These are phyloP conservation scores for Aselliscus stoliczkanus DNA, from an alignment of 2,797 vertebrate species.

Conservation along the genomic window DNA sequence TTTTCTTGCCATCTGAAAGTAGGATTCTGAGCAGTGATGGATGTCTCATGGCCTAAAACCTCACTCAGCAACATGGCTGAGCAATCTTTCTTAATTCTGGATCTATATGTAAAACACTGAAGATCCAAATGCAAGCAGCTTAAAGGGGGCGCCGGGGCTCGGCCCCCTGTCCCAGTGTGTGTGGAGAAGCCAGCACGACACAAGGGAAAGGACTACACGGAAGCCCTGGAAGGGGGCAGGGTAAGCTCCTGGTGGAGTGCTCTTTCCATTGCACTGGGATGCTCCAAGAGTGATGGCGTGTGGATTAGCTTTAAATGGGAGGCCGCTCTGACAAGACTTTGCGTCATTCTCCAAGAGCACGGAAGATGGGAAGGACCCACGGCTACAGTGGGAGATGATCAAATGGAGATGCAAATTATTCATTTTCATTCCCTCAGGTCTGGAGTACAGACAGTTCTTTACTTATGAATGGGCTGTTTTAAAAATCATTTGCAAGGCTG, in stretches of 20 bases:
- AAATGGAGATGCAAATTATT: neutral
- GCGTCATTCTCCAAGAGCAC: neutral
- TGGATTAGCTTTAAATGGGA: neutral
- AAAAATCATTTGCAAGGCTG: neutral
- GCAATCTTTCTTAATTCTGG: neutral
- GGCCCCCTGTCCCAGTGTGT: rapidly evolving
- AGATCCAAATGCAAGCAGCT: neutral
- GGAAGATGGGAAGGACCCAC: neutral
- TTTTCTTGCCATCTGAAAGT: neutral
- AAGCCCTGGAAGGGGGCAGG: neutral
- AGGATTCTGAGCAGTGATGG: neutral
- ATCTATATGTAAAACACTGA: neutral
- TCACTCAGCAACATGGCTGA: neutral
- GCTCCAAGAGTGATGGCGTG: rapidly evolving
- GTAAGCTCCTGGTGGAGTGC: rapidly evolving
- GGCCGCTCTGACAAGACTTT: neutral
- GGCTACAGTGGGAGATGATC: neutral
- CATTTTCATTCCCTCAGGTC: neutral
- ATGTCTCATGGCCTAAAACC: neutral
- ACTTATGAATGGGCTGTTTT: neutral
- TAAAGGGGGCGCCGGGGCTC: neutral
- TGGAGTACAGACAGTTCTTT: neutral
- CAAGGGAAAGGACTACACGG: neutral
- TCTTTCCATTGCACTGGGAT: neutral
- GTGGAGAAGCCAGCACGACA: neutral